Conservation (phyloP, 1,140 invertebrate genomes). For the Arctopsyche grandis region DNA sequence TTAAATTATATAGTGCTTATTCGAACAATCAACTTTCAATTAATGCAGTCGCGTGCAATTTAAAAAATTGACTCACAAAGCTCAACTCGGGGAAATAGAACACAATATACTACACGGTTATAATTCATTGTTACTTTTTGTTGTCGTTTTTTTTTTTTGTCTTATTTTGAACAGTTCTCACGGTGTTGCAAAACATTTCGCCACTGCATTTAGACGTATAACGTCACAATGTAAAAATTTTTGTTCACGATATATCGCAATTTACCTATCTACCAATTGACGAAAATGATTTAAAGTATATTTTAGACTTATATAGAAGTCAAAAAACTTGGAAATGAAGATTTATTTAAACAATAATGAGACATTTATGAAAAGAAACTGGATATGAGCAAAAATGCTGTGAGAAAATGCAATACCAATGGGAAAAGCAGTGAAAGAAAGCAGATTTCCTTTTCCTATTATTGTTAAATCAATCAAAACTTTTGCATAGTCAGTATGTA, state of each 20-base stretch:
- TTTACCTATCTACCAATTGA: neutral
- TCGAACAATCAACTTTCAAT: neutral
- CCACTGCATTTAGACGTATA: conserved; percentile 1
- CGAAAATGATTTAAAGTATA: no score
- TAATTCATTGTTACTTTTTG: conserved; percentile 30
- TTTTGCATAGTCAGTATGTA: no score
- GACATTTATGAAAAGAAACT: neutral
- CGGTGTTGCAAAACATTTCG: conserved; percentile 27
- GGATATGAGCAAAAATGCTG: neutral
- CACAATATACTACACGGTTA: conserved; percentile 30
- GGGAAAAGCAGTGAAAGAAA: neutral
- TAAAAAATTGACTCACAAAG: conserved; percentile 20
- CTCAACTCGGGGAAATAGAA: conserved; percentile 25
- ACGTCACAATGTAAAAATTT: conserved; percentile 7
- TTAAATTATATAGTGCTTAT: no score
- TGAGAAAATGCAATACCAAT: neutral
- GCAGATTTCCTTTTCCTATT: conserved; percentile 10
- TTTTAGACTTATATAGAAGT: no score
- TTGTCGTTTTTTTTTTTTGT: neutral
- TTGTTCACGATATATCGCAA: conserved; percentile 6
- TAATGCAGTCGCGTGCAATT: conserved; percentile 20
- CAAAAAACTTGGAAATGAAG: no score
- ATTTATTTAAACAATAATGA: neutral
- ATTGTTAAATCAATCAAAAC: neutral
- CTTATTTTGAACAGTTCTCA: conserved; percentile 30